Evolutionary conservation across 2,888 invertebrate genomes (phyloP).

Genomic region (Calephelis perditalis): DNA sequence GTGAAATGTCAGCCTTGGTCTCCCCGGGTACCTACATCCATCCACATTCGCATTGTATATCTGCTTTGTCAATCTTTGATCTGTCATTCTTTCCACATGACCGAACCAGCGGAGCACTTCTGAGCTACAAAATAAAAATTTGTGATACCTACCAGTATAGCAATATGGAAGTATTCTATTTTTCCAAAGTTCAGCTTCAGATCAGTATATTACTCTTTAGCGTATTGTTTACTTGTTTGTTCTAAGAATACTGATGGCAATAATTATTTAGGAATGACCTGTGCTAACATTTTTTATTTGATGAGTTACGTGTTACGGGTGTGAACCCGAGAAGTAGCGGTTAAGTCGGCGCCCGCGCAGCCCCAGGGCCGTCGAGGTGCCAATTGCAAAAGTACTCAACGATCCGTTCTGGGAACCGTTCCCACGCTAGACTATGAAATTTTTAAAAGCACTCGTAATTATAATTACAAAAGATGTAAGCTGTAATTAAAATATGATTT

Average conservation of each 20-base stretch:
- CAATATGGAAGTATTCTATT: too few relatives aligned
- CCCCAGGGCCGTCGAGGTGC: constrained; percentile 40
- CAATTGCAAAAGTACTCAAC: constrained; percentile 48
- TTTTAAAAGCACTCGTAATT: constrained; percentile 13
- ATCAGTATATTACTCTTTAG: too few relatives aligned
- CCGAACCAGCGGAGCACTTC: too few relatives aligned
- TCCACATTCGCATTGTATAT: too few relatives aligned
- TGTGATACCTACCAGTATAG: too few relatives aligned
- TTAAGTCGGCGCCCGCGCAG: constrained; percentile 28
- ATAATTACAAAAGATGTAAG: constrained; percentile 8
- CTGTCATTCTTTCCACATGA: too few relatives aligned
- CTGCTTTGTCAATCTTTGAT: too few relatives aligned
- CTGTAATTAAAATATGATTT: constrained; percentile 9
- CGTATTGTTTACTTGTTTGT: too few relatives aligned
- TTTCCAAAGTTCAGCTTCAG: too few relatives aligned
- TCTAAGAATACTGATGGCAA: neutral
- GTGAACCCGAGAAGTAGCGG: constrained; percentile 9
- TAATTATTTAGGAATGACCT: neutral
- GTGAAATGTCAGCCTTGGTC: too few relatives aligned
- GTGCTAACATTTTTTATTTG: neutral
- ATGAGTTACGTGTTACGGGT: neutral
- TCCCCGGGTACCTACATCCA: too few relatives aligned
- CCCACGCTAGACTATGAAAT: constrained; percentile 26
- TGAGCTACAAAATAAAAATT: too few relatives aligned
- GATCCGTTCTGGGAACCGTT: constrained; percentile 26